These are phyloP conservation scores for Pogonomyrmex barbatus DNA, from an alignment of 1,140 invertebrate species.

Conservation along the genomic window DNA sequence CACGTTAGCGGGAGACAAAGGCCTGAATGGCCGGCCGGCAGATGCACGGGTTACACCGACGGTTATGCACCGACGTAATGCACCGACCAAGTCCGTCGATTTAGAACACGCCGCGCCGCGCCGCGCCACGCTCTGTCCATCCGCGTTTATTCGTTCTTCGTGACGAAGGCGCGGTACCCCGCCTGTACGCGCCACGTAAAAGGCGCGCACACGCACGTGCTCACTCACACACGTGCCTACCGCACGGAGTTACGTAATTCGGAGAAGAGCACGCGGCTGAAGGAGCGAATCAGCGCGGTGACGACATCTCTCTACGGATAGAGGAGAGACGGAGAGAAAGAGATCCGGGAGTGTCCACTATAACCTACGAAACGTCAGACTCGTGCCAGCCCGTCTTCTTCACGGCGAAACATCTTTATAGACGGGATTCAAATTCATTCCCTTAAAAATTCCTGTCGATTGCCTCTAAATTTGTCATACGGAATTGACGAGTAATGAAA, in stretches of 20 bases:
- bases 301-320: conserved; percentile 72
- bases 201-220: conserved; percentile 11
- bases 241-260: conserved; percentile 72
- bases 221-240: neutral
- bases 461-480: neutral
- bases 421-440: conserved; percentile 18
- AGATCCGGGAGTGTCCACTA: conserved; percentile 77
- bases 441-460: conserved; percentile 35
- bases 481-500: neutral
- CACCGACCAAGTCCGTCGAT: conserved; percentile 72
- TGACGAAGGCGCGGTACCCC: conserved; percentile 76
- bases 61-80: conserved; percentile 71
- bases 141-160: conserved; percentile 75
- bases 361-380: conserved; percentile 38
- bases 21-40: conserved; percentile 71
- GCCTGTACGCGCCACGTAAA: conserved; percentile 61
- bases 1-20: conserved; percentile 76
- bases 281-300: conserved; percentile 69
- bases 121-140: conserved; percentile 46
- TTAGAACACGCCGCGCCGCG: conserved; percentile 68
- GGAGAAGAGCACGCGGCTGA: conserved; percentile 73
- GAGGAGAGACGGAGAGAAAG: conserved; percentile 46
- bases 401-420: conserved; percentile 10
- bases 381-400: conserved; percentile 37
- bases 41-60: conserved; percentile 65